A percentile compares a stretch with the other conserved stretches of the same genome.
phyloP scores from a whole-genome alignment of 1,140 invertebrate genomes.

The Hyles euphorbiae region DNA sequence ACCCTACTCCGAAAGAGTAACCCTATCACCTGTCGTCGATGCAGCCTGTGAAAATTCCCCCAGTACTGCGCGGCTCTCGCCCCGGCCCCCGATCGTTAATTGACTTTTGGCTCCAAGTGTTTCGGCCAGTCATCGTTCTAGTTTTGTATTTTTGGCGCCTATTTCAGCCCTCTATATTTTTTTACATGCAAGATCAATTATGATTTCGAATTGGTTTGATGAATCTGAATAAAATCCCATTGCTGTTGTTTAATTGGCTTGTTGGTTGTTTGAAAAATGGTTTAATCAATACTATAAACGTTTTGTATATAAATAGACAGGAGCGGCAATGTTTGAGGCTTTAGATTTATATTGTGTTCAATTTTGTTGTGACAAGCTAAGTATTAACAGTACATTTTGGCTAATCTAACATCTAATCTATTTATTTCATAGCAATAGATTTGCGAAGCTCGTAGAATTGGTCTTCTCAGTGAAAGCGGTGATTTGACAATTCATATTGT shows the following conservation, averaged over 20 bases:
- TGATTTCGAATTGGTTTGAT: conserved; percentile 73
- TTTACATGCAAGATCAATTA: conserved; percentile 73
- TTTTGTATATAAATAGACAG: conserved; percentile 24
- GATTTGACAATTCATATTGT: too few species aligned
- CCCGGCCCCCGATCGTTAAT: conserved; percentile 50
- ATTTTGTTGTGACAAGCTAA: too few species aligned
- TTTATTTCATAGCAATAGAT: too few species aligned
- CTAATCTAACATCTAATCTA: too few species aligned
- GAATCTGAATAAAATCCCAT: conserved; percentile 72
- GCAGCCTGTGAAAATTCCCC: not conserved
- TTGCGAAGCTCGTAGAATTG: too few species aligned
- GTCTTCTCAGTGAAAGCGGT: too few species aligned
- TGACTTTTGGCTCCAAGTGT: conserved; percentile 64
- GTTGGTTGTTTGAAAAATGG: conserved; percentile 65
- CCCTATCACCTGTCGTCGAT: not conserved
- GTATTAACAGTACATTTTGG: too few species aligned
- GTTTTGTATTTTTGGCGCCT: conserved; percentile 72
- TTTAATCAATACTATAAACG: conserved; percentile 51
- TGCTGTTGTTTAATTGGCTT: conserved; percentile 68
- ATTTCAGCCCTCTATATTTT: conserved; percentile 67
- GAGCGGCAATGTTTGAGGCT: not conserved
- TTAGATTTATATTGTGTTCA: not conserved
- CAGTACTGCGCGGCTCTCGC: conserved; percentile 46
- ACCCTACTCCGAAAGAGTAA: not conserved
- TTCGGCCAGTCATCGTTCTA: conserved; percentile 70